phyloP scores from a whole-genome alignment of 2,113 vertebrate genomes.

The Podiceps cristatus region DNA sequence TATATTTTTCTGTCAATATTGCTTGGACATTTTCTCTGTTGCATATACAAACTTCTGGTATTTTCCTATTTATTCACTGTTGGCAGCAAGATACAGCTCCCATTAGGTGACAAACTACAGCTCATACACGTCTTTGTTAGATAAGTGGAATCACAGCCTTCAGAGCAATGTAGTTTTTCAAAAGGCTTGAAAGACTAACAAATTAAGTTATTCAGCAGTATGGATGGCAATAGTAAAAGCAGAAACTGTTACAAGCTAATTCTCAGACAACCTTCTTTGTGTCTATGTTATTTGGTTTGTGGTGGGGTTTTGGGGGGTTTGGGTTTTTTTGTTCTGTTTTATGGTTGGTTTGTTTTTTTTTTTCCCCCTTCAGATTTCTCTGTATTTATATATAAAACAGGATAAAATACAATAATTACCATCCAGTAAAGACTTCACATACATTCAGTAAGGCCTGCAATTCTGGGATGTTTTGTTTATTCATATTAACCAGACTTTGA shows the following conservation, averaged over 20 bases:
- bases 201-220: neutral
- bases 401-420: neutral
- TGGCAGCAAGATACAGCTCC: neutral
- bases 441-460: neutral
- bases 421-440: neutral
- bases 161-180: neutral
- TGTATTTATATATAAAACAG: neutral
- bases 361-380: neutral
- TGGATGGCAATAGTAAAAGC: neutral
- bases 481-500: neutral
- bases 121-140: neutral
- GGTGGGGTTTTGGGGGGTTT: too few relatives aligned
- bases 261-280: neutral
- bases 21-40: neutral
- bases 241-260: neutral
- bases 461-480: neutral
- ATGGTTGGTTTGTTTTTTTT: neutral
- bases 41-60: neutral
- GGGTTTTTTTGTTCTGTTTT: neutral
- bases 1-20: neutral
- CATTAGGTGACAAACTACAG: neutral
- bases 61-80: neutral
- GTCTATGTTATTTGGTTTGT: neutral
- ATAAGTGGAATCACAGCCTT: neutral
- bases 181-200: neutral